Base-by-base conservation (phyloP, 1,140 invertebrate genomes). In the Habropoda laboriosa region DNA sequence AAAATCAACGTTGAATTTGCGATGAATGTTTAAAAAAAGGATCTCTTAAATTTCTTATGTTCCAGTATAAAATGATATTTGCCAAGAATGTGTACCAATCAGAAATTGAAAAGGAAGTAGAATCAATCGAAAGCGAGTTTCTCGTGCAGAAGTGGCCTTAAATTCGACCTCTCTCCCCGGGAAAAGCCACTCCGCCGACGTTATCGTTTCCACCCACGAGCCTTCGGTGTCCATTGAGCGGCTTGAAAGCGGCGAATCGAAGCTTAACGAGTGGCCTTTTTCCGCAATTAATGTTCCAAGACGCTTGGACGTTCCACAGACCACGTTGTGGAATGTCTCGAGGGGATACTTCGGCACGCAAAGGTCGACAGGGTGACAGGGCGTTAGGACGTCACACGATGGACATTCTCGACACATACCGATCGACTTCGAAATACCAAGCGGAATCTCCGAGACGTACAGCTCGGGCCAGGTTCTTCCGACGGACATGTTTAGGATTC, bases 401-500 rank as follows among this genome's bases (percentile, higher is more conserved):
- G 88, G 89, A 87, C 89, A 87, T 88, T 87, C 83, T 78, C 81
- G 85, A 86, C 89, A 89, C 90, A 90, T 90, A 84, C 88, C 90
- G 77, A 88, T 86, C 86, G 82, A 85, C 74, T 63, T 57, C 49
- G 64, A 78, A 80, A 82, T 82, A 70, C 78, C 80, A 70, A 76
- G 42, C 58, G 32, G 55, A 38, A 73, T 79, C 66, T 80, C 61
- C 80, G 75, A 66, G 51, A 63, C 81, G 55, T 80, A n/a, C n/a
- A 70, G 79, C 81, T 64, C 49, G 70, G 27, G 66, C 66, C 38
- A 47, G 63, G 45, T 87, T 74, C 61, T 79, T 81, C 70, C 76
- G 35, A 63, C 77, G 32, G 35, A 68, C 83, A 86, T 90, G 85
- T 82, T 82, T 79, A 42, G 68, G 45, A 88, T 91, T 88, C 89